Conservation (phyloP, 2,113 vertebrate species). For the Columbina picui region DNA sequence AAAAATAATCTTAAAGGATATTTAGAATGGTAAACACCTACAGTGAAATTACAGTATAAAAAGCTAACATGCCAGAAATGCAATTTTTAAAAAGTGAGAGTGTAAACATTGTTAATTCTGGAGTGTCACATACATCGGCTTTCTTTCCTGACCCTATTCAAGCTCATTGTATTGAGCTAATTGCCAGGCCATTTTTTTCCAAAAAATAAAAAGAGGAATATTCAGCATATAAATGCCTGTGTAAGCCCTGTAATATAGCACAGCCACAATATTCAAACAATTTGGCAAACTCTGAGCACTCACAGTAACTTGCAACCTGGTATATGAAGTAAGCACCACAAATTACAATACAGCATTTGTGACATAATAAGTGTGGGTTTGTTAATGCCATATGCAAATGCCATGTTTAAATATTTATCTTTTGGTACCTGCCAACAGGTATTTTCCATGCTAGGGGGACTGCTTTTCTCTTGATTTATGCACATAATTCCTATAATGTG, state of each 20-base stretch:
- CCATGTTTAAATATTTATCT: constrained; percentile 48
- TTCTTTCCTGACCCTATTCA: background rate
- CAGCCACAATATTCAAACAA: constrained; percentile 14
- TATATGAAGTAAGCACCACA: constrained; percentile 1
- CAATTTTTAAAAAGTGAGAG: background rate
- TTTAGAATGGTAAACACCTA: background rate
- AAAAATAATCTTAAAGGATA: background rate
- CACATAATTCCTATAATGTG: background rate
- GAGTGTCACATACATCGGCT: background rate
- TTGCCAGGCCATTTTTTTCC: background rate
- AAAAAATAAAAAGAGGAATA: background rate
- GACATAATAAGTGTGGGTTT: constrained; percentile 26
- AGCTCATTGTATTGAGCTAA: background rate
- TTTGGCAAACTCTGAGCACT: constrained; percentile 14
- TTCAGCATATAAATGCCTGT: background rate
- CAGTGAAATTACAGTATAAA: background rate
- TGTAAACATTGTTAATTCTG: background rate
- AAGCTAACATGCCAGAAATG: background rate
- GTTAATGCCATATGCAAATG: constrained; percentile 48
- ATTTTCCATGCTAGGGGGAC: constrained; percentile 54
- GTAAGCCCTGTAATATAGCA: constrained; percentile 2
- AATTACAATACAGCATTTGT: constrained; percentile 26
- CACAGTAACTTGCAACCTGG: constrained; percentile 33
- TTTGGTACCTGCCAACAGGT: constrained; percentile 57
- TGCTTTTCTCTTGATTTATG: constrained; percentile 27